Conservation (phyloP, 2,113 vertebrate genomes). For the Pachycephala philippinensis region DNA sequence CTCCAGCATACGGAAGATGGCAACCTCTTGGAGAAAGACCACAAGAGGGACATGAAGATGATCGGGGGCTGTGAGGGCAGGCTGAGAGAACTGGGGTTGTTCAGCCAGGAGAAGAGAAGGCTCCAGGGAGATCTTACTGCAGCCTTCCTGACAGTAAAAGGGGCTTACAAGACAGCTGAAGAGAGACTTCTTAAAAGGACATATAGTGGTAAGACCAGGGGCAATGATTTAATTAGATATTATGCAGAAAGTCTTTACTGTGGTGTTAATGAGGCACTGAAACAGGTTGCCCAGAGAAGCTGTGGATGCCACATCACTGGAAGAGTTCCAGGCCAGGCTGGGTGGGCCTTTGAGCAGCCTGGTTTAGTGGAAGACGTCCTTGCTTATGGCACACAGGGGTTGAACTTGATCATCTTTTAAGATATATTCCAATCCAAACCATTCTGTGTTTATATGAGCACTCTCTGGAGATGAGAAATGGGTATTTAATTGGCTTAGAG, state of each 20-base stretch:
- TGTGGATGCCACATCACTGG: not conserved
- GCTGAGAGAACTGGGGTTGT: not conserved
- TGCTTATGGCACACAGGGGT: not conserved
- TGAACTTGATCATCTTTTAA: not conserved
- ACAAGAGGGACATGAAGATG: not conserved
- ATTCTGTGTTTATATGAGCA: not conserved
- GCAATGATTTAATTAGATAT: not conserved
- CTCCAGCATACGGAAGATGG: not conserved
- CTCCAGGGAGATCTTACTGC: not conserved
- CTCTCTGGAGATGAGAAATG: not conserved
- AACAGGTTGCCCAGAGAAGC: not conserved
- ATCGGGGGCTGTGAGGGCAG: not conserved
- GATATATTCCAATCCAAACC: not conserved
- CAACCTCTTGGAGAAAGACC: not conserved
- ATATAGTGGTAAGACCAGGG: not conserved
- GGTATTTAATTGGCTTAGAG: not conserved
- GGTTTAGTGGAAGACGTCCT: not conserved
- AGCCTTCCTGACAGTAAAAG: not conserved
- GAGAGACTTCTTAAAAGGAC: not conserved
- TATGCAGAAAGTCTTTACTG: not conserved
- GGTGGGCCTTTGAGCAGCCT: not conserved
- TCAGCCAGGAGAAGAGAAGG: not conserved
- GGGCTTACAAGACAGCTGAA: not conserved
- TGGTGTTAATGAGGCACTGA: not conserved
- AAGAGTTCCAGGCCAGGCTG: not conserved